Conservation (phyloP, 2,113 vertebrate species). For the Macaca nemestrina region DNA sequence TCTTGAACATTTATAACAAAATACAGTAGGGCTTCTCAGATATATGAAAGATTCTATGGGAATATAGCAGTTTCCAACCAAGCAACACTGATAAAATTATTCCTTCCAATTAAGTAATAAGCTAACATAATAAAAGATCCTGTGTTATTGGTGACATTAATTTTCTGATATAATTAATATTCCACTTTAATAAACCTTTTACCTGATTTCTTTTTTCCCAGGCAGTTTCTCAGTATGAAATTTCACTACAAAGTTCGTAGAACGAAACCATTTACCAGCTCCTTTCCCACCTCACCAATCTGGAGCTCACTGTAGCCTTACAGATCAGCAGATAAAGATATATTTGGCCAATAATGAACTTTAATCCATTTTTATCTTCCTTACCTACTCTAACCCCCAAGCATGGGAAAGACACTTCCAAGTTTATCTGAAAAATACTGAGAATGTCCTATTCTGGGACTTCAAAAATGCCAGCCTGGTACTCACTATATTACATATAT, state of each 20-base stretch:
- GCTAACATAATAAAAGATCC: conserved; percentile 24
- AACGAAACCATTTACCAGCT: conserved; percentile 27
- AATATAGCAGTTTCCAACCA: conserved; percentile 38
- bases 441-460: conserved; percentile 49
- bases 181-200: background rate
- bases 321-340: background rate
- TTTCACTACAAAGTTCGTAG: background rate
- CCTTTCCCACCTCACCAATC: conserved; percentile 27
- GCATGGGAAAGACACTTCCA: conserved; percentile 8
- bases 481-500: background rate
- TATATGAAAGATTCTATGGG: background rate
- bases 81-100: conserved; percentile 34
- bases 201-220: background rate
- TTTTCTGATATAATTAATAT: conserved; percentile 21
- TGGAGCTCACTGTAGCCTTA: background rate
- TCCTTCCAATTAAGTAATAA: conserved; percentile 49
- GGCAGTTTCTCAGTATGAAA: conserved; percentile 14
- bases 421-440: conserved; percentile 47
- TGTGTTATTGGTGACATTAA: background rate
- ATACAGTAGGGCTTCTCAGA: background rate
- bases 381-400: background rate
- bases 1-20: conserved; percentile 18
- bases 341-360: conserved; percentile 42
- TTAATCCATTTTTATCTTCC: conserved; percentile 18
- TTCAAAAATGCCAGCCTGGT: conserved; percentile 25